Percentiles rank a stretch among this genome's conserved stretches.
Evolutionary conservation across 1,140 invertebrate genomes (phyloP).

Genomic region (Drosophila pseudoananassae): DNA sequence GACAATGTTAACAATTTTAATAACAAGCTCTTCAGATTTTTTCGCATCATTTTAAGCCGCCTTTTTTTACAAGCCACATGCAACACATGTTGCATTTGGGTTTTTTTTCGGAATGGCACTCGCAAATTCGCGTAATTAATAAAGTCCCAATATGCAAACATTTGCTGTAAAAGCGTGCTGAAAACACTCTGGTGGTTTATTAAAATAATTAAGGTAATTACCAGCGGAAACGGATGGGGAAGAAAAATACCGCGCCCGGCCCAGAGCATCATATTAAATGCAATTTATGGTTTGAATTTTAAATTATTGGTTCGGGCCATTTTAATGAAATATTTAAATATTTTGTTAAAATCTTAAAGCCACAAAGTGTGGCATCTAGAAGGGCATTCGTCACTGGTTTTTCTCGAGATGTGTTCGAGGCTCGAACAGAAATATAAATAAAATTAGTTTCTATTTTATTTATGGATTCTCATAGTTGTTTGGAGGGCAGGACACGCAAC

Average conservation of each 20-base stretch:
- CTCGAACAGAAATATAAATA: conserved; percentile 63
- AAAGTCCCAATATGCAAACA: conserved; percentile 71
- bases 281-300: conserved; percentile 62
- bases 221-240: conserved; percentile 23
- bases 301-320: conserved; percentile 6
- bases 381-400: background rate
- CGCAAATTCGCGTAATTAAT: conserved; percentile 66
- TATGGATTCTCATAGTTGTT: conserved; percentile 51
- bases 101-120: conserved; percentile 16
- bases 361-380: conserved; percentile 2
- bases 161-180: conserved; percentile 50
- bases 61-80: conserved; percentile 9
- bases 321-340: conserved; percentile 51
- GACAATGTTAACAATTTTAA: conserved; percentile 78
- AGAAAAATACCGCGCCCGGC: background rate
- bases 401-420: conserved; percentile 43
- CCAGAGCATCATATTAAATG: conserved; percentile 54
- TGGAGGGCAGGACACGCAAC: conserved; percentile 49
- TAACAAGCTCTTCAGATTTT: conserved; percentile 63
- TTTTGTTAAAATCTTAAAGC: conserved; percentile 21
- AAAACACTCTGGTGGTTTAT: conserved; percentile 70
- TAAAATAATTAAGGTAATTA: conserved; percentile 83
- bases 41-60: background rate
- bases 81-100: conserved; percentile 63
- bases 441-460: conserved; percentile 81